Evolutionary conservation across 2,113 vertebrate species (phyloP).

Genomic region (Kryptolebias marmoratus): DNA sequence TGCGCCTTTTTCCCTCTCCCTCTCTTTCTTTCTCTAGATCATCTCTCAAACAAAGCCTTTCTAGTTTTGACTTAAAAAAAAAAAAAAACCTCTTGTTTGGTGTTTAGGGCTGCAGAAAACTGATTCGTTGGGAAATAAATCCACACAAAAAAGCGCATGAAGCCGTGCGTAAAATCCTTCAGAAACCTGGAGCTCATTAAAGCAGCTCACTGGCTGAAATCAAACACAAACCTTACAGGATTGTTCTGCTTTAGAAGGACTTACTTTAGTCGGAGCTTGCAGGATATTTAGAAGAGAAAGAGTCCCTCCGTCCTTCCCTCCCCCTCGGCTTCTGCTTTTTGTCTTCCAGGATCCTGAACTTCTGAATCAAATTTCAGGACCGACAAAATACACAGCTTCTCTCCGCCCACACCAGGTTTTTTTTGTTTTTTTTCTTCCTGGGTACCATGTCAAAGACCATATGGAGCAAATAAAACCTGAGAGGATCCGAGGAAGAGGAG

Average conservation of each 20-base stretch:
- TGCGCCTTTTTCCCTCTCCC: conserved; percentile 12
- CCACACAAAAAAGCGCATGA: conserved; percentile 11
- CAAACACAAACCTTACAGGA: background rate
- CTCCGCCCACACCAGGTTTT: conserved; percentile 69
- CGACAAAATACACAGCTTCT: conserved; percentile 78
- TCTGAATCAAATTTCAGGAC: conserved; percentile 84
- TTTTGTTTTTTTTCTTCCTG: conserved; percentile 29
- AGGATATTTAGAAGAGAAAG: conserved; percentile 16
- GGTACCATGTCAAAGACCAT: conserved; percentile 78
- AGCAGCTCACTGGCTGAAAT: background rate
- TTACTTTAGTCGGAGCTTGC: conserved; percentile 63
- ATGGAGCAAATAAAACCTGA: conserved; percentile 78
- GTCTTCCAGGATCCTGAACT: conserved; percentile 76
- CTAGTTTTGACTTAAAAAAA: too few species aligned
- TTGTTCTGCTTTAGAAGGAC: conserved; percentile 20
- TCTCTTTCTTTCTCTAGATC: conserved; percentile 6
- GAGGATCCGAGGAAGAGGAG: conserved; percentile 27
- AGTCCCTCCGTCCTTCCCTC: conserved; percentile 57
- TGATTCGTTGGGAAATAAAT: conserved; percentile 15
- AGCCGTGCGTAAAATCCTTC: conserved; percentile 41
- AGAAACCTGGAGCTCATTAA: conserved; percentile 23
- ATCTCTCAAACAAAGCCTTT: conserved; percentile 11
- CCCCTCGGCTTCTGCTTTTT: conserved; percentile 73
- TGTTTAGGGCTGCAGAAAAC: background rate
- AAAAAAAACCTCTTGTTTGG: background rate